These are phyloP conservation scores for Pachycephus smyrnensis DNA, from an alignment of 2,888 invertebrate genomes.

Conservation along the genomic window DNA sequence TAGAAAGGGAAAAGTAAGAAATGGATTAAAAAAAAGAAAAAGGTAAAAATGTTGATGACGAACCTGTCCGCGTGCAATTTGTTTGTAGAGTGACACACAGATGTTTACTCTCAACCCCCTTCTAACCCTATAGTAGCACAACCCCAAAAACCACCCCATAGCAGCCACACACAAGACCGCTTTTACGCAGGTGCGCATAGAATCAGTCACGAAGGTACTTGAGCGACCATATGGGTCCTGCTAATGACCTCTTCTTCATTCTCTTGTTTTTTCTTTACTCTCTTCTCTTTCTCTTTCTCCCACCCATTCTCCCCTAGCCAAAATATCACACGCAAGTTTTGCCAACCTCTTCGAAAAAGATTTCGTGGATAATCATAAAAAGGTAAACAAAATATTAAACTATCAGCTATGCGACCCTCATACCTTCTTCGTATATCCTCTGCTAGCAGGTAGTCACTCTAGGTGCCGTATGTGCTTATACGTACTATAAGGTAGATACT, in stretches of 20 bases:
- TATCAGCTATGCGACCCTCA: neutral
- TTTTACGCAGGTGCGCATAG: neutral
- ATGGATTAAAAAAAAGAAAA: neutral
- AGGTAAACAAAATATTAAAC: neutral
- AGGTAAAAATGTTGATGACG: neutral
- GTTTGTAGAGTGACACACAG: neutral
- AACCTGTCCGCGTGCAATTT: neutral
- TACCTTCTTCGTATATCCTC: neutral
- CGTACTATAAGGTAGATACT: neutral
- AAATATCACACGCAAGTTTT: neutral
- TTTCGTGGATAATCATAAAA: neutral
- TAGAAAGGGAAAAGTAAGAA: neutral
- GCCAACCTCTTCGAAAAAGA: neutral
- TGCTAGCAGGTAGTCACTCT: neutral
- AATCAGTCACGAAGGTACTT: neutral
- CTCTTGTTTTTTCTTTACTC: neutral
- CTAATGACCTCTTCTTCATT: neutral
- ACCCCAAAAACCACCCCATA: neutral
- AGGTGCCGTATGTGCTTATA: neutral
- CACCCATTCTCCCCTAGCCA: neutral
- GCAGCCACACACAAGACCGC: neutral
- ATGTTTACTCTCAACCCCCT: neutral
- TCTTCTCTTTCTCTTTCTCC: neutral
- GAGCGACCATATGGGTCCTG: neutral
- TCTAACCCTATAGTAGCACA: neutral